Conservation (phyloP, 2,888 invertebrate genomes). For the Drosophila sordidapex region DNA sequence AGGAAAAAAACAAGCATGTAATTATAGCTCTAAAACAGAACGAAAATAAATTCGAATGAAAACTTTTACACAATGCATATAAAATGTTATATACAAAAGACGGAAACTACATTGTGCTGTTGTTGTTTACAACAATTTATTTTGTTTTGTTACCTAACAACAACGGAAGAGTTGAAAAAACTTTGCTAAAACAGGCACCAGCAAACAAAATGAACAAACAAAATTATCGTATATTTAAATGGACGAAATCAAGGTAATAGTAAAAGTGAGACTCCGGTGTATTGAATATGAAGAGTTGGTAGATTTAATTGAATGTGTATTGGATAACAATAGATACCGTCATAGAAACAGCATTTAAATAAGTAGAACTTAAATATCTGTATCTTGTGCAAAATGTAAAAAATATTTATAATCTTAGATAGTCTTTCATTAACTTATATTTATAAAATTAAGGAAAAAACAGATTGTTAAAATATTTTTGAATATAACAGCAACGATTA, state of each 20-base stretch:
- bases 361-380: background rate
- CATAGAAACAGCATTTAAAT: background rate
- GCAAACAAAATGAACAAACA: constrained; percentile 16
- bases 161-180: constrained; percentile 21
- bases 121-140: constrained; percentile 8
- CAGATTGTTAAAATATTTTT: background rate
- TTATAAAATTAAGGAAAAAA: background rate
- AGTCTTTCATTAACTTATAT: background rate
- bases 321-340: background rate
- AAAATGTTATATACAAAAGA: constrained; percentile 9
- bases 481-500: no score
- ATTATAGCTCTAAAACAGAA: constrained; percentile 24
- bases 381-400: background rate
- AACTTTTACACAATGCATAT: constrained; percentile 21
- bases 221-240: constrained; percentile 14
- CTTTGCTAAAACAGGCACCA: constrained; percentile 25
- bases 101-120: constrained; percentile 12
- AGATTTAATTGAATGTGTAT: background rate
- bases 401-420: background rate
- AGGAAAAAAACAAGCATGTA: constrained; percentile 22
- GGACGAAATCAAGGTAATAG: constrained; percentile 1
- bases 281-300: constrained; percentile 22
- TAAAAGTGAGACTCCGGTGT: background rate
- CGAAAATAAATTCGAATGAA: constrained; percentile 10
- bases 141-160: constrained; percentile 19